phyloP scores from a whole-genome alignment of 2,113 vertebrate species.

The Chelonoidis abingdonii region DNA sequence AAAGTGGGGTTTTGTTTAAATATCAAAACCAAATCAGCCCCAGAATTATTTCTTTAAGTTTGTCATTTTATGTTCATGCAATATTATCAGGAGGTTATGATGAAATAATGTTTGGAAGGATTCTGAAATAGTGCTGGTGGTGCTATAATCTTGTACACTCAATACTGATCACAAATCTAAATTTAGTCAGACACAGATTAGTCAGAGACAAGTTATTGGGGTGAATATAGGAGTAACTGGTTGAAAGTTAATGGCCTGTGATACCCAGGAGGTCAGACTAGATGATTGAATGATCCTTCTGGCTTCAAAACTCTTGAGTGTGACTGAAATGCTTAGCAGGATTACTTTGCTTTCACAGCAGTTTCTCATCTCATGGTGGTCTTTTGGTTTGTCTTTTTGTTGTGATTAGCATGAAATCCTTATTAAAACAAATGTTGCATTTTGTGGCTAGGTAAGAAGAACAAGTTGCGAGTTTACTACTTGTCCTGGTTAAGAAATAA shows the following conservation, averaged over 20 bases:
- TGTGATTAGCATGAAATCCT: not conserved
- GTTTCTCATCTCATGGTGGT: not conserved
- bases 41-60: not conserved
- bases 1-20: not conserved
- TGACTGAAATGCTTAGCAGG: not conserved
- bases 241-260: not conserved
- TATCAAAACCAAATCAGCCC: not conserved
- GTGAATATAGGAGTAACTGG: not conserved
- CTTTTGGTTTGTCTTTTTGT: not conserved
- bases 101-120: not conserved
- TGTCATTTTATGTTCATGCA: not conserved
- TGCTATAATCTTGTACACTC: not conserved
- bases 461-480: slow-evolving; percentile 98
- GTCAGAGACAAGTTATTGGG: not conserved
- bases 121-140: not conserved
- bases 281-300: not conserved
- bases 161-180: not conserved
- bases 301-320: not conserved
- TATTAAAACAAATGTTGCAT: slow-evolving; percentile 16
- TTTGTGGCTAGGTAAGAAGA: slow-evolving; percentile 92
- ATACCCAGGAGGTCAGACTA: not conserved
- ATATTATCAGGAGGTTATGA: rapidly evolving
- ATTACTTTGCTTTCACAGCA: not conserved
- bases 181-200: not conserved
- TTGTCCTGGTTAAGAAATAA: slow-evolving; percentile 99